Percentiles rank a stretch among this genome's conserved stretches.
Evolutionary conservation across 2,888 invertebrate species (phyloP).

Genomic region (Chromoteleia sp.): DNA sequence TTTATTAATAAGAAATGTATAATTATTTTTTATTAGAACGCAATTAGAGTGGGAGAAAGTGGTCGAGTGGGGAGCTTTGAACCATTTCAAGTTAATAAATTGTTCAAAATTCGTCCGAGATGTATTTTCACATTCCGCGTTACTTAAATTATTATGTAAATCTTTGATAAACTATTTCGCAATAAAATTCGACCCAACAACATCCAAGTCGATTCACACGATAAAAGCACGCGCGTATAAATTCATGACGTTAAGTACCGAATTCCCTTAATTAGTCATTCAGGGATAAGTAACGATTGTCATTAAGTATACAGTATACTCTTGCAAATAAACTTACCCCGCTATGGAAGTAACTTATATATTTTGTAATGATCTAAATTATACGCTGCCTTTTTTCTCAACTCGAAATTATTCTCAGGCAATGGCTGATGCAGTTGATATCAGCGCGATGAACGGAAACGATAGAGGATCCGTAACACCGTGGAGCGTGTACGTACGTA

Average conservation of each 20-base stretch:
- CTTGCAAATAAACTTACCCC: neutral
- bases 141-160: neutral
- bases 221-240: neutral
- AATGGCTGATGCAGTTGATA: slow-evolving; percentile 42
- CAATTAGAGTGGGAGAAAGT: neutral
- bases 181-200: slow-evolving; percentile 2
- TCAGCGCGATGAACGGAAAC: slow-evolving; percentile 56
- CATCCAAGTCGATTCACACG: slow-evolving; percentile 4
- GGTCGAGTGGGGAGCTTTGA: neutral
- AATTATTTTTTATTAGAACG: neutral
- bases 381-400: slow-evolving; percentile 22
- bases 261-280: neutral
- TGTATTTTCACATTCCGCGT: neutral
- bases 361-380: slow-evolving; percentile 34
- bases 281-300: slow-evolving; percentile 1
- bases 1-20: neutral
- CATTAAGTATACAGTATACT: slow-evolving; percentile 10
- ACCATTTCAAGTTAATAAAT: too few relatives aligned
- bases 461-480: slow-evolving; percentile 65
- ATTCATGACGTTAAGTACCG: neutral
- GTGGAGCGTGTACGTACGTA: slow-evolving; percentile 33
- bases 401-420: slow-evolving; percentile 41
- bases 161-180: neutral
- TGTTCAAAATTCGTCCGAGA: neutral
- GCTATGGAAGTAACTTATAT: neutral